Evolutionary conservation across 64 coral and sea anemone species (phyloP).

Genomic region (Anthopleura sola): DNA sequence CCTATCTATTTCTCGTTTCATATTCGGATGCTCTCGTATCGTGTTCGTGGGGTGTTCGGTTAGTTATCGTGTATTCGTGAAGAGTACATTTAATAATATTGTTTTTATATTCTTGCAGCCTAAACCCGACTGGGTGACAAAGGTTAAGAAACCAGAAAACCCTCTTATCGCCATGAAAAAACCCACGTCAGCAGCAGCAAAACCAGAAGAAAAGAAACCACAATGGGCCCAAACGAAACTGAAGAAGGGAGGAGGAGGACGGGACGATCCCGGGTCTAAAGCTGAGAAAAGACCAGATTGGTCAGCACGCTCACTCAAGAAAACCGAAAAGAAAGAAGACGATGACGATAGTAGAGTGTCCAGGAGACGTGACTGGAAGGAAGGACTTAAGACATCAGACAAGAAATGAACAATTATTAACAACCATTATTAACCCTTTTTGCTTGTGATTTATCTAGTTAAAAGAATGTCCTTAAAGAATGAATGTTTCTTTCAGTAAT

Average conservation of each 20-base stretch:
- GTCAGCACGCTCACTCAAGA: slow-evolving; percentile 60
- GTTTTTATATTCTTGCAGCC: slow-evolving; percentile 12
- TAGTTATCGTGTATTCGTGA: background rate
- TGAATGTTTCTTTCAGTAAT: background rate
- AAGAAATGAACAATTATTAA: background rate
- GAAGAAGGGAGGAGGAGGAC: slow-evolving; percentile 40
- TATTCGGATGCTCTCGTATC: background rate
- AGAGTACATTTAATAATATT: background rate
- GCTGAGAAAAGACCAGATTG: slow-evolving; percentile 46
- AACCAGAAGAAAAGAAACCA: slow-evolving; percentile 38
- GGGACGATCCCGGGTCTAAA: background rate
- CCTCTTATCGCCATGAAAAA: slow-evolving; percentile 42
- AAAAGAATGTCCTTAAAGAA: background rate
- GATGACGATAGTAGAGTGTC: slow-evolving; percentile 10
- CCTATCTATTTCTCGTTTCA: background rate
- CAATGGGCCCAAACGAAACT: slow-evolving; percentile 55
- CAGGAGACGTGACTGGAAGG: slow-evolving; percentile 56
- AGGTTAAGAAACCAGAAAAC: slow-evolving; percentile 60
- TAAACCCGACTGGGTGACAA: slow-evolving; percentile 52
- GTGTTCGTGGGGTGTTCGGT: background rate
- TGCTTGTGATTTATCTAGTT: background rate
- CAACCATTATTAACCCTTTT: background rate
- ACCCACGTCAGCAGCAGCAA: slow-evolving; percentile 7
- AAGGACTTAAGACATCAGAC: slow-evolving; percentile 43
- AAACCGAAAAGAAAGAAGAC: slow-evolving; percentile 48